phyloP scores from a whole-genome alignment of 2,888 invertebrate species.

The Callinectes sapidus region DNA sequence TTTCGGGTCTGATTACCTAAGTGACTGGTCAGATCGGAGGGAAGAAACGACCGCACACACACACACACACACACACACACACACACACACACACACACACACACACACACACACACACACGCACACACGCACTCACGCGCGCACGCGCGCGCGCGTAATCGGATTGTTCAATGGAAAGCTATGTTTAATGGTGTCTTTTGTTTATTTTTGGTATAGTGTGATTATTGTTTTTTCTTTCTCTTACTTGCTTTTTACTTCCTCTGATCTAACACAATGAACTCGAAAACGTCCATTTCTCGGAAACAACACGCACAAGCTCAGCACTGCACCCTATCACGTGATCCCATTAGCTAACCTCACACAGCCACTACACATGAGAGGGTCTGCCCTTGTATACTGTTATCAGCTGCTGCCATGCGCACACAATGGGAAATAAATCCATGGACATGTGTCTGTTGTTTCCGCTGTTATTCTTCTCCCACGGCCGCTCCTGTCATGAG shows the following conservation, averaged over 20 bases:
- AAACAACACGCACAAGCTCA: background rate
- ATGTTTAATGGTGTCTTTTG: background rate
- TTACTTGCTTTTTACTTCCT: background rate
- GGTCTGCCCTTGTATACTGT: background rate
- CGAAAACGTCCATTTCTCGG: background rate
- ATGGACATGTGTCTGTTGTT: background rate
- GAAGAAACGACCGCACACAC: background rate
- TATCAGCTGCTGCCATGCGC: background rate
- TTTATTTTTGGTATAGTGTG: background rate
- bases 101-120: conserved; percentile 22
- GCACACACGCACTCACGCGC: background rate
- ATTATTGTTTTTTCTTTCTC: background rate
- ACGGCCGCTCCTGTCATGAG: background rate
- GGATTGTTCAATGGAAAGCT: background rate
- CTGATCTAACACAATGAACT: background rate
- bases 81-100: conserved; percentile 27
- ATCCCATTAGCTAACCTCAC: background rate
- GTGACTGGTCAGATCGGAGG: conserved; percentile 6
- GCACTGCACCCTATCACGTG: background rate
- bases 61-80: conserved; percentile 33
- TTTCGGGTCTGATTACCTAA: conserved; percentile 5
- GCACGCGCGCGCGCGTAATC: background rate
- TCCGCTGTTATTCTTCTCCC: background rate
- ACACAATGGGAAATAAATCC: background rate
- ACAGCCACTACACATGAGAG: background rate